phyloP scores from a whole-genome alignment of 2,888 invertebrate genomes.

The Diploptera punctata region DNA sequence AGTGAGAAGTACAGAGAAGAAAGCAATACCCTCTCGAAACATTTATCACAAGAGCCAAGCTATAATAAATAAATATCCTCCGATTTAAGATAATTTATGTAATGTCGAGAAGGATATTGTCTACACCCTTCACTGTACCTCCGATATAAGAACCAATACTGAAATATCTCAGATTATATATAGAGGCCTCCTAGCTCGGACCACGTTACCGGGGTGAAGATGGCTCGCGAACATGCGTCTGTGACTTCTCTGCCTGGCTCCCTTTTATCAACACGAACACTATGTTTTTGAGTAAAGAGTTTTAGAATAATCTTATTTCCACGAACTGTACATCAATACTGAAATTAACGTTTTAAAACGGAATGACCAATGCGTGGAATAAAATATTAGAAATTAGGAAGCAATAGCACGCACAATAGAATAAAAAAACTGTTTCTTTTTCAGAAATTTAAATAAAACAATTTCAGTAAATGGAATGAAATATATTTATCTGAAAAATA shows the following conservation, averaged over 20 bases:
- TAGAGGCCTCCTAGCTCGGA: slow-evolving; percentile 12
- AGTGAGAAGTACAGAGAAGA: slow-evolving; percentile 5
- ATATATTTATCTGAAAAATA: too few species aligned
- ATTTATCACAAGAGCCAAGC: slow-evolving; percentile 12
- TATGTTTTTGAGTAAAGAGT: not conserved
- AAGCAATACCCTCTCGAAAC: not conserved
- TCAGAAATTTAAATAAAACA: too few species aligned
- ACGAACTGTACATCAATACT: too few species aligned
- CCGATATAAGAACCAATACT: slow-evolving; percentile 29
- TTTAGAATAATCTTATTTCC: not conserved
- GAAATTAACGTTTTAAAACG: too few species aligned
- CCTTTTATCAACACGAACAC: too few species aligned
- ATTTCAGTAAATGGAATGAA: too few species aligned
- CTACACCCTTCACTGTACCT: not conserved
- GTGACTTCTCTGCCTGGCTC: slow-evolving; percentile 11
- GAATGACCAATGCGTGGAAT: too few species aligned
- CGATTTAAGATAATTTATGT: too few species aligned
- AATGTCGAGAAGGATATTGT: too few species aligned
- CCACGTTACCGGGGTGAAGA: slow-evolving; percentile 5
- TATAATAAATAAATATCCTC: not conserved
- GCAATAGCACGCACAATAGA: too few species aligned
- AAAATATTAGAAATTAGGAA: too few species aligned
- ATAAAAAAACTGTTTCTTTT: too few species aligned
- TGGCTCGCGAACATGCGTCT: slow-evolving; percentile 16
- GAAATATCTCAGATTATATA: slow-evolving; percentile 39